Evolutionary conservation across 53 echinoderm and acorn worm species (phyloP).

Genomic region (Echinometra lucunter): DNA sequence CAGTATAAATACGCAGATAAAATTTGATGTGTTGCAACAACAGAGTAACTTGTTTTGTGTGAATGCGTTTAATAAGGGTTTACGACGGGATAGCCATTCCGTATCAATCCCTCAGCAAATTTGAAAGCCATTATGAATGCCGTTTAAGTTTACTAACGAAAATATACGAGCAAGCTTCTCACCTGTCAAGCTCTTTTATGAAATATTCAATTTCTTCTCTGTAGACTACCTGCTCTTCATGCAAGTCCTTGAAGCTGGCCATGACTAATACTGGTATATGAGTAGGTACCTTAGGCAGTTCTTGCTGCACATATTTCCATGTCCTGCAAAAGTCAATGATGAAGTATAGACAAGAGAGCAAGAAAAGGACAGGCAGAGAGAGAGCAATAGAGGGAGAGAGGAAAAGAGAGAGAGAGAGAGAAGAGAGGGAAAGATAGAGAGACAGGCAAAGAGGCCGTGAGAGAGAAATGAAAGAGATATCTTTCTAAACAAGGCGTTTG

Average conservation of each 20-base stretch:
- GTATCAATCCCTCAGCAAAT: too few species aligned
- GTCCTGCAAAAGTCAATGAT: constrained; percentile 75
- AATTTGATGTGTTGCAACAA: too few species aligned
- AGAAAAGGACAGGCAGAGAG: background rate
- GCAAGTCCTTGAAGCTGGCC: constrained; percentile 90
- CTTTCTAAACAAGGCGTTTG: too few species aligned
- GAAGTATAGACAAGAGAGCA: background rate
- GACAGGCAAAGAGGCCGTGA: background rate
- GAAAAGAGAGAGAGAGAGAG: background rate
- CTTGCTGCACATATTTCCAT: constrained; percentile 91
- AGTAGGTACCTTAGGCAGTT: constrained; percentile 91
- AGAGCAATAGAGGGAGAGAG: background rate
- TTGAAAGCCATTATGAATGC: too few species aligned
- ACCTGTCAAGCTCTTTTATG: constrained; percentile 95
- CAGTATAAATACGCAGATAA: too few species aligned
- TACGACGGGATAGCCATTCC: too few species aligned
- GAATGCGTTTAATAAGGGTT: too few species aligned
- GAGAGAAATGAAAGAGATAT: background rate
- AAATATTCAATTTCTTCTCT: constrained; percentile 90
- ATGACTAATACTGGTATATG: constrained; percentile 98
- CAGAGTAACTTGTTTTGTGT: too few species aligned
- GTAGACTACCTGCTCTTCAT: constrained; percentile 85
- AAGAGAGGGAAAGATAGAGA: background rate
- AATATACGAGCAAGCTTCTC: background rate
- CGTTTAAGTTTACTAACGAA: too few species aligned